A percentile compares a stretch with the other conserved stretches of the same genome.
These are phyloP conservation scores for Petrolisthes manimaculis DNA, from an alignment of 2,888 invertebrate species.

Conservation along the genomic window DNA sequence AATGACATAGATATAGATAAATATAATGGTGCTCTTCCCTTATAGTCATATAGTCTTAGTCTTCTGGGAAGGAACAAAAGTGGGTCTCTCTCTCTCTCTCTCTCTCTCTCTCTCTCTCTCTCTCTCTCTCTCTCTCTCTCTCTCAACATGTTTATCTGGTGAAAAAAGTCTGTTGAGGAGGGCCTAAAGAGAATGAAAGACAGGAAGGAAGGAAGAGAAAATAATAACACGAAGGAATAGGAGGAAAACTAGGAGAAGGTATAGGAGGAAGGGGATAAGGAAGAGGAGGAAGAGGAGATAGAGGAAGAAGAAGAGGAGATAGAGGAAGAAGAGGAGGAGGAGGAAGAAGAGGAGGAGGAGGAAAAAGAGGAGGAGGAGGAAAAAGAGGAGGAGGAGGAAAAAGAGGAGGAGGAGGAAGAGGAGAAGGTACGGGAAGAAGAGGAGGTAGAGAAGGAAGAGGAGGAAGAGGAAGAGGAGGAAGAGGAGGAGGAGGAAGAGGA, in stretches of 20 bases:
- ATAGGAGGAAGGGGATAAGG: background rate
- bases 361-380: background rate
- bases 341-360: background rate
- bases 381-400: too few species aligned
- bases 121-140: slow-evolving; percentile 2
- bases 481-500: background rate
- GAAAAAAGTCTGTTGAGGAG: background rate
- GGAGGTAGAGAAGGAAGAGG: background rate
- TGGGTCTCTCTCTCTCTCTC: slow-evolving; percentile 5
- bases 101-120: slow-evolving; percentile 9
- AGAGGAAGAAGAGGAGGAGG: slow-evolving; percentile 18
- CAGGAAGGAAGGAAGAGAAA: background rate
- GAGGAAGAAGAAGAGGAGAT: background rate
- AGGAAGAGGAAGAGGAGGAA: background rate
- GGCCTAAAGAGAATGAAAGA: background rate
- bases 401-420: too few species aligned
- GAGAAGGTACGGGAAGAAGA: background rate
- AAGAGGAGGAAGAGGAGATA: background rate
- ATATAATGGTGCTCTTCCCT: background rate
- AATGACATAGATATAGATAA: background rate
- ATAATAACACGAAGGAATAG: background rate
- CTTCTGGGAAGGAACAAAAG: background rate
- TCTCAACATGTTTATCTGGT: background rate
- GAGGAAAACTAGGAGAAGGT: slow-evolving; percentile 5
- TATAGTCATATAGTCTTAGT: background rate